Conservation (phyloP, 2,888 invertebrate genomes). For the Tachina lurida region DNA sequence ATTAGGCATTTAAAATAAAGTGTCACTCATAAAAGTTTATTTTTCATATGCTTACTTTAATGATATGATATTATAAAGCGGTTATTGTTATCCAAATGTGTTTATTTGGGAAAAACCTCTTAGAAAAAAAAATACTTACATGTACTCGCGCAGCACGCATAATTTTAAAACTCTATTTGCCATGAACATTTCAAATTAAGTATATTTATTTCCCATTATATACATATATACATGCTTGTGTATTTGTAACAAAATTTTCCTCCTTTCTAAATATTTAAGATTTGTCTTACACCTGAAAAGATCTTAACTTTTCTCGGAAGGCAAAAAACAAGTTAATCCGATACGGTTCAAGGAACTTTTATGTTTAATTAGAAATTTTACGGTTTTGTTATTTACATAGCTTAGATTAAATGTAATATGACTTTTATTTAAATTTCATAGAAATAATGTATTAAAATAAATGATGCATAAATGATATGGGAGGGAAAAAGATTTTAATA, state of each 20-base stretch:
- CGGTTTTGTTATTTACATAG: not conserved
- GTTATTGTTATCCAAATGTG: not conserved
- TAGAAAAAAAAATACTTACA: not conserved
- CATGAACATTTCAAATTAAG: not conserved
- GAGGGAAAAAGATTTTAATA: too few relatives aligned
- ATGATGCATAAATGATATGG: not conserved
- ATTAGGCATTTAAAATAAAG: not conserved
- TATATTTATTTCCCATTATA: not conserved
- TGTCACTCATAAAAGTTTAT: not conserved
- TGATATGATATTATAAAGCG: not conserved
- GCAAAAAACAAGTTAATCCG: constrained; percentile 28
- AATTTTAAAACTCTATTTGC: not conserved
- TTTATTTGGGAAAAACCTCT: not conserved
- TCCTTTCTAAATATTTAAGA: not conserved
- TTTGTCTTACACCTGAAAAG: not conserved
- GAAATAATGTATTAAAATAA: not conserved
- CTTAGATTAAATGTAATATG: too few relatives aligned
- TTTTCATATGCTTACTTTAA: not conserved
- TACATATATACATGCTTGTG: not conserved
- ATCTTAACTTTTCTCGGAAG: not conserved
- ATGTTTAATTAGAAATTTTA: constrained; percentile 29
- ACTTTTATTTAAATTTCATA: not conserved
- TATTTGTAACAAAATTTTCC: not conserved
- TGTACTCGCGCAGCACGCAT: not conserved
- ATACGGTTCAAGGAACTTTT: constrained; percentile 27